Evolutionary conservation across 1,140 invertebrate genomes (phyloP).

Genomic region (Asbolus verrucosus): DNA sequence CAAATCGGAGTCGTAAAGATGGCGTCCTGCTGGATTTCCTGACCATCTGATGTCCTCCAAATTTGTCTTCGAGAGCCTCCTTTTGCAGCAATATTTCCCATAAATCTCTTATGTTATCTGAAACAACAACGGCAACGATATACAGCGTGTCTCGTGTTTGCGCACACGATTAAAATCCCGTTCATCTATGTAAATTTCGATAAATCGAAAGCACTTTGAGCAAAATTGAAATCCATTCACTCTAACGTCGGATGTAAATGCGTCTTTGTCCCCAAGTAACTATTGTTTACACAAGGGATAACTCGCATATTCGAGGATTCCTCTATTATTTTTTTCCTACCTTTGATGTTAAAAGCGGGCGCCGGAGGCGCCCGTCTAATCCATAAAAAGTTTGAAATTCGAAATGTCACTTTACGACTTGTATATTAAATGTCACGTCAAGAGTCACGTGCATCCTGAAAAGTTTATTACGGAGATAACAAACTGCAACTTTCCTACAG

Average conservation of each 20-base stretch:
- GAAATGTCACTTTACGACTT: too few species aligned
- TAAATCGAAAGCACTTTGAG: too few species aligned
- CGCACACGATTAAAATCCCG: not conserved
- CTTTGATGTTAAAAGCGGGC: not conserved
- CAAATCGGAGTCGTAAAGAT: constrained; percentile 76
- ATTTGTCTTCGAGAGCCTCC: constrained; percentile 67
- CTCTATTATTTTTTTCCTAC: constrained; percentile 7
- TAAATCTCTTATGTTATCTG: constrained; percentile 67
- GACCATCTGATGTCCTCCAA: constrained; percentile 73
- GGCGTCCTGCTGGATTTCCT: constrained; percentile 79
- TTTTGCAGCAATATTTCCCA: constrained; percentile 72
- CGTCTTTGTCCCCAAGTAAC: not conserved
- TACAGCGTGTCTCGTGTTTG: not conserved
- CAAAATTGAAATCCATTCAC: constrained; percentile 2
- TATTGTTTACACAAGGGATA: constrained; percentile 30
- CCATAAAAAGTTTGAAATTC: too few species aligned
- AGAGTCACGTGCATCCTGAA: too few species aligned
- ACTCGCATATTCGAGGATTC: too few species aligned
- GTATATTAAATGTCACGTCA: too few species aligned
- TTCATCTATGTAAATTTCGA: constrained; percentile 16
- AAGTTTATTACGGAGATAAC: too few species aligned
- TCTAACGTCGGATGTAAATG: constrained; percentile 23
- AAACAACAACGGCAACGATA: constrained; percentile 48
- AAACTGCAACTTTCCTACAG: too few species aligned
- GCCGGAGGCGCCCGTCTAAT: not conserved